These are phyloP conservation scores for Aphis craccivora DNA, from an alignment of 1,140 invertebrate genomes.

Conservation along the genomic window DNA sequence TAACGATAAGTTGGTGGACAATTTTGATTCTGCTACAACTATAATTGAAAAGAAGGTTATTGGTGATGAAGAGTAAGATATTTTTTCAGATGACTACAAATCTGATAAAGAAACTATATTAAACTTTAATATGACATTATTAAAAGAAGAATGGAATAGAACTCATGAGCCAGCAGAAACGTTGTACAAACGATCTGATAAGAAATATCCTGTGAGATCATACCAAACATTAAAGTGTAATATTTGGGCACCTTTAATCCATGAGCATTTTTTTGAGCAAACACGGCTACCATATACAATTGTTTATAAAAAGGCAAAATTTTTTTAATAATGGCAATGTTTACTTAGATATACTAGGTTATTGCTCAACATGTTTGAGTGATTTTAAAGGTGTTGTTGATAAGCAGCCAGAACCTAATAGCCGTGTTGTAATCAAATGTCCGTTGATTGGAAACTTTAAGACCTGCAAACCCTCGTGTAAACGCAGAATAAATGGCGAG, in stretches of 20 bases:
- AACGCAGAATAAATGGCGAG: neutral
- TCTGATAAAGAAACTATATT: neutral
- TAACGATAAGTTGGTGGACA: neutral
- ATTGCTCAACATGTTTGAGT: neutral
- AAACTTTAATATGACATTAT: neutral
- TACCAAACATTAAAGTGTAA: neutral
- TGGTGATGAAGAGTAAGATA: neutral
- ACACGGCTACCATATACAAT: neutral
- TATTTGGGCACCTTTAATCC: neutral
- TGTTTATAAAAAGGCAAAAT: slow-evolving; percentile 19
- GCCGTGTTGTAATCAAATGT: neutral
- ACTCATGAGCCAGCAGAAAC: neutral
- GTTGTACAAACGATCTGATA: neutral
- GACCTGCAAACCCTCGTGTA: neutral
- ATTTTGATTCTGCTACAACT: neutral
- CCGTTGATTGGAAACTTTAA: neutral
- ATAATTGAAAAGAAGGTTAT: neutral
- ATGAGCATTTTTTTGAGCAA: slow-evolving; percentile 20
- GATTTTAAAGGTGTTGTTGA: neutral
- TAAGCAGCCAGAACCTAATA: neutral
- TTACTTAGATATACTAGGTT: neutral
- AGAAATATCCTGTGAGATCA: neutral
- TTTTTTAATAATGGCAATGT: neutral
- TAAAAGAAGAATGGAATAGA: neutral
- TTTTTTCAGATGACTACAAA: neutral